A percentile compares a stretch with the other conserved stretches of the same genome.
phyloP scores from a whole-genome alignment of 2,113 vertebrate genomes.

The Dicrurus megarhynchus region DNA sequence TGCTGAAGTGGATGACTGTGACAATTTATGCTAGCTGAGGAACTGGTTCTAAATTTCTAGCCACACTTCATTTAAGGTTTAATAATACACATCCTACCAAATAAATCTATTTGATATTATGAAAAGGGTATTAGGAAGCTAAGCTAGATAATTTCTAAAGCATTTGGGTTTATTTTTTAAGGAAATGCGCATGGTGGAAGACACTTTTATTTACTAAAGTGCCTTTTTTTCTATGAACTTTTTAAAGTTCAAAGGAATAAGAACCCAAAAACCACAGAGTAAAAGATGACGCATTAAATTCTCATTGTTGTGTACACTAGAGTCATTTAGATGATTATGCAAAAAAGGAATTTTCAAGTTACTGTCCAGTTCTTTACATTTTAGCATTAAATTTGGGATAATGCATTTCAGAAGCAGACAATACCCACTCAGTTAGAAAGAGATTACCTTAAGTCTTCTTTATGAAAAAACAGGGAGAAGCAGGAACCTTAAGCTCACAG shows the following conservation, averaged over 20 bases:
- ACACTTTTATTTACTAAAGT: neutral
- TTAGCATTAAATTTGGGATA: neutral
- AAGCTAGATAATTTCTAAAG: neutral
- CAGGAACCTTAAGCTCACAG: neutral
- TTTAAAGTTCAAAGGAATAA: neutral
- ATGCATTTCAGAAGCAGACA: slow-evolving; percentile 18
- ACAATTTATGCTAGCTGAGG: neutral
- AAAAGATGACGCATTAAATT: neutral
- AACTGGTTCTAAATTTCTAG: neutral
- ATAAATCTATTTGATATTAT: neutral
- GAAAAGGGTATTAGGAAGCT: neutral
- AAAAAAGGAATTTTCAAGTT: slow-evolving; percentile 18
- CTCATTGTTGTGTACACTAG: neutral
- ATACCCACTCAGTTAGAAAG: neutral
- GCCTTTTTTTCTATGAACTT: neutral
- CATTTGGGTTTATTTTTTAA: neutral
- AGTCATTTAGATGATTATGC: neutral
- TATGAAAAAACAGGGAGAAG: slow-evolving; percentile 30
- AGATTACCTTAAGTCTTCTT: slow-evolving; percentile 21
- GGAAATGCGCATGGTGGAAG: neutral
- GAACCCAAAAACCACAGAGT: neutral
- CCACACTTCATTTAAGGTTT: neutral
- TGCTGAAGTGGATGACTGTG: neutral
- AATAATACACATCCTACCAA: neutral
- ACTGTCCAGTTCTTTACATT: slow-evolving; percentile 19